Percentiles rank a stretch among this genome's conserved stretches.
These are phyloP conservation scores for Drosophila sucinea DNA, from an alignment of 1,140 invertebrate species.

Conservation along the genomic window DNA sequence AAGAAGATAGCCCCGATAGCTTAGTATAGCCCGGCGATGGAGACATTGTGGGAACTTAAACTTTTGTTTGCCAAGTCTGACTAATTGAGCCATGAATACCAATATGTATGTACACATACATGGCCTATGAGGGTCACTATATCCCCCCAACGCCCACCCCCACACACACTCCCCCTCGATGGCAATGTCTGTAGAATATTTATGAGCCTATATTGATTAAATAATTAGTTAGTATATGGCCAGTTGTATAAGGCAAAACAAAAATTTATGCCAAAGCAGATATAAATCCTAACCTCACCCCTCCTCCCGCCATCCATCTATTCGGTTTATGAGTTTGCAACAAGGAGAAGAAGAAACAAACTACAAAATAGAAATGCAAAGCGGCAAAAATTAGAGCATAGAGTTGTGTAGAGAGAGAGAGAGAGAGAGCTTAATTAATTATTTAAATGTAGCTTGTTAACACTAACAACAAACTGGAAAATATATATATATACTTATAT, in stretches of 20 bases:
- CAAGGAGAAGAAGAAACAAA: slow-evolving; percentile 25
- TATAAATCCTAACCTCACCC: slow-evolving; percentile 37
- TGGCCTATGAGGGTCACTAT: slow-evolving; percentile 20
- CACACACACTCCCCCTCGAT: background rate
- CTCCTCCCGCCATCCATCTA: slow-evolving; percentile 30
- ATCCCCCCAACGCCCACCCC: slow-evolving; percentile 2
- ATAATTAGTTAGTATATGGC: slow-evolving; percentile 53
- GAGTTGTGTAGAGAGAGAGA: background rate
- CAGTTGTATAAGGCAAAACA: slow-evolving; percentile 36
- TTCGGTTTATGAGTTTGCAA: slow-evolving; percentile 18
- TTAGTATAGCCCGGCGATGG: background rate
- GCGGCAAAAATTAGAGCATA: slow-evolving; percentile 3
- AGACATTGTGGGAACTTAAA: slow-evolving; percentile 53
- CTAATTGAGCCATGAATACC: slow-evolving; percentile 40
- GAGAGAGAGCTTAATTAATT: slow-evolving; percentile 47
- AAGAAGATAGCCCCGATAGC: background rate
- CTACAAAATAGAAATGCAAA: slow-evolving; percentile 6
- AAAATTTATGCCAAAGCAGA: slow-evolving; percentile 51
- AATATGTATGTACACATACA: background rate
- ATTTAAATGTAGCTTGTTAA: slow-evolving; percentile 62
- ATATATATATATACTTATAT: no score
- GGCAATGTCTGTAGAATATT: slow-evolving; percentile 40
- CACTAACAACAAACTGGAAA: slow-evolving; percentile 25
- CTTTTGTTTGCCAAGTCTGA: slow-evolving; percentile 52
- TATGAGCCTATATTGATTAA: slow-evolving; percentile 65